These are phyloP conservation scores for Tetragnatha montana DNA, from an alignment of 2,888 invertebrate species.

Conservation along the genomic window DNA sequence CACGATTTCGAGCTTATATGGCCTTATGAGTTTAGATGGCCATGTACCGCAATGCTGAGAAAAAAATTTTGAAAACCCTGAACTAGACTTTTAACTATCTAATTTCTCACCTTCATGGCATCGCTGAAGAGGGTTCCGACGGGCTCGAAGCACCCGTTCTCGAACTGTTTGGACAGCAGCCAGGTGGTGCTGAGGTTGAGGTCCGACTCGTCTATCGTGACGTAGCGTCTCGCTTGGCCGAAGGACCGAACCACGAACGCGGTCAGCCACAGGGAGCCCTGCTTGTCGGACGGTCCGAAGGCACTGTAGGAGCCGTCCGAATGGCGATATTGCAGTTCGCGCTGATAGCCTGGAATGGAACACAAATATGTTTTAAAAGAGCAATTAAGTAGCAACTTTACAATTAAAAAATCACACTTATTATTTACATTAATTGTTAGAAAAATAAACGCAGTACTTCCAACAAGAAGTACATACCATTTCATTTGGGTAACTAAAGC, in stretches of 20 bases:
- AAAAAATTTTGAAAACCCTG: no score
- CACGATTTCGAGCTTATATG: no score
- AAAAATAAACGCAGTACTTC: no score
- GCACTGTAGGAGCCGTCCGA: conserved; percentile 93
- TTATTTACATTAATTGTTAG: no score
- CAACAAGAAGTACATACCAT: no score
- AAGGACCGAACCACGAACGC: conserved; percentile 89
- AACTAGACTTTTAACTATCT: no score
- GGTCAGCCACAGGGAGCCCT: conserved; percentile 90
- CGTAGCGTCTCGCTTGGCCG: conserved; percentile 83
- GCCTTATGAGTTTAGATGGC: no score
- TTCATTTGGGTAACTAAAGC: no score
- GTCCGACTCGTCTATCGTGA: conserved; percentile 83
- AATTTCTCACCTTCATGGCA: conserved; percentile 78
- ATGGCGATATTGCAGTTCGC: conserved; percentile 90
- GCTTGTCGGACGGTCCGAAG: conserved; percentile 84
- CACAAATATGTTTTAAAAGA: no score
- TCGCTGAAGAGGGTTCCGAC: conserved; percentile 83
- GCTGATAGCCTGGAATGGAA: conserved; percentile 85
- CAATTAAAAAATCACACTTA: no score
- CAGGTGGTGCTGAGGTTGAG: conserved; percentile 84
- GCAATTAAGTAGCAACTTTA: no score
- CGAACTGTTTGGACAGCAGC: conserved; percentile 84
- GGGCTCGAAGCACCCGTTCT: conserved; percentile 86
- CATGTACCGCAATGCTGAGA: no score